Evolutionary conservation across 1,140 invertebrate species (phyloP), one percentile per base, ranked within the genome.

Genomic region (Oscheius sp.): DNA sequence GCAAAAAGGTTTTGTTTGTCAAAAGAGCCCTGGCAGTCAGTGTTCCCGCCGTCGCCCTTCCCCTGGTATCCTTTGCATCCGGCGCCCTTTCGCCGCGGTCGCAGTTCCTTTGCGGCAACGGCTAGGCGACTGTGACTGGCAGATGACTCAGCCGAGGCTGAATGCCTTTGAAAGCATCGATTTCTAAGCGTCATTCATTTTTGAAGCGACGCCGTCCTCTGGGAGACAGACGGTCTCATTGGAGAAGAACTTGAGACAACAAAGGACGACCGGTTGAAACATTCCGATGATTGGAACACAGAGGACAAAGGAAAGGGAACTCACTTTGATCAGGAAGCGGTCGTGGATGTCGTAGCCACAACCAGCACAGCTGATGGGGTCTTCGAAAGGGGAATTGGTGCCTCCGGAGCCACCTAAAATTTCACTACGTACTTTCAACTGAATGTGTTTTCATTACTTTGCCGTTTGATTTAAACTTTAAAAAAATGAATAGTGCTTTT

Each of bases 331-430:
- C 3, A 65, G 32, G 23, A 65, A 65, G 7, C 63, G 63, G 29
- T 65, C 63, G 20, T 38, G 63, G 15, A 65, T 65, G 10, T 34
- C 32, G 23, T 65, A 65, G 2, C 63, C 63, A 26, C 63, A 65
- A 18, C 63, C 63, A 42, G 10, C 31, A 31, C 63, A 65, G n/a
- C n/a, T 2, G 29, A 7, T 10, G 29, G 34, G 13, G 10, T 31
- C 28, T 13, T 63, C 26, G 59, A 36, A 63, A 10, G 59, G 34
- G 34, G 59, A 63, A 18, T 18, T 31, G 29, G 15, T 26, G 28
- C 49, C 28, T 7, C 49, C 49, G 49, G 49, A 55, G 49, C 49
- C 49, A 26, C 49, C 49, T 55, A 26, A 23, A 55, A 55, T 7
- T 55, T 7, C 28, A 15, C 49, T 7, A 10, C n/a, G n/a, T 42